Evolutionary conservation across 23 tunicate genomes (phyloP).

Genomic region (Phallusia fumigata): DNA sequence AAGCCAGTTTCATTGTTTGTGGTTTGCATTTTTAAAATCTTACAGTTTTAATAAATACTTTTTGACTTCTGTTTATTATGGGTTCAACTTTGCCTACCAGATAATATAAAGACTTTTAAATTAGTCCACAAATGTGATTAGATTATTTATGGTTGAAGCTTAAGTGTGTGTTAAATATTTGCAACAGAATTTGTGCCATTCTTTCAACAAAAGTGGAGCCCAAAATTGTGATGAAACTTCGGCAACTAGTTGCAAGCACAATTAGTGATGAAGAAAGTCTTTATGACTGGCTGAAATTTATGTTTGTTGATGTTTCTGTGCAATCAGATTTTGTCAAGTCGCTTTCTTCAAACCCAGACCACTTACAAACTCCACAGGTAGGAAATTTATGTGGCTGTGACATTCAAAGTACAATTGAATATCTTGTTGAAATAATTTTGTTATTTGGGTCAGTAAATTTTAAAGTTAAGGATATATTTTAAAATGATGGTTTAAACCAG

Average conservation of each 20-base stretch:
- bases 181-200: slow-evolving; percentile 24
- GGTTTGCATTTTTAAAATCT: too few species aligned
- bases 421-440: too few species aligned
- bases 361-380: too few species aligned
- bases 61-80: too few species aligned
- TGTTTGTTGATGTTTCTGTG: slow-evolving; percentile 27
- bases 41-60: too few species aligned
- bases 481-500: too few species aligned
- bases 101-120: not conserved
- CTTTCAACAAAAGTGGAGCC: slow-evolving; percentile 22
- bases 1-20: too few species aligned
- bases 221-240: slow-evolving; percentile 34
- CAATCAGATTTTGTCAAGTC: slow-evolving; percentile 65
- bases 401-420: too few species aligned
- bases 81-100: too few species aligned
- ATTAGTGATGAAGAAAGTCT: slow-evolving; percentile 50
- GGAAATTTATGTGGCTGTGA: too few species aligned
- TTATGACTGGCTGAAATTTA: slow-evolving; percentile 73
- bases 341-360: slow-evolving; percentile 1
- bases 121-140: not conserved
- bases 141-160: not conserved
- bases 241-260: slow-evolving; percentile 39
- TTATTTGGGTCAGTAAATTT: too few species aligned
- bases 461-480: too few species aligned
- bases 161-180: not conserved